These are phyloP conservation scores for Drosophila infuscata DNA, from an alignment of 2,888 invertebrate species.

Conservation along the genomic window DNA sequence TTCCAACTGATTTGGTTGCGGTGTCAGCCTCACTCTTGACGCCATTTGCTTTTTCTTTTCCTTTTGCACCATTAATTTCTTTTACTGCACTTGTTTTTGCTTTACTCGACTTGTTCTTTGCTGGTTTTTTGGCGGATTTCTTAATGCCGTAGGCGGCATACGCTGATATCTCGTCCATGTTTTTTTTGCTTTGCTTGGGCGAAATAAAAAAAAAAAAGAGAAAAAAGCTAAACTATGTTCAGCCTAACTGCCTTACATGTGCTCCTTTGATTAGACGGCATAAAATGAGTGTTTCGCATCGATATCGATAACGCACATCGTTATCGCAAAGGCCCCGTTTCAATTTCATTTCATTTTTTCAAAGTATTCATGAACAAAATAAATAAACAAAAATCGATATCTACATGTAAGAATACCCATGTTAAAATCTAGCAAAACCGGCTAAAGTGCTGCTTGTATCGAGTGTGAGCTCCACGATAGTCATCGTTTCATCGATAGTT, in stretches of 20 bases:
- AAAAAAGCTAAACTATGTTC: neutral
- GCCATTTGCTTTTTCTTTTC: neutral
- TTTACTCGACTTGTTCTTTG: neutral
- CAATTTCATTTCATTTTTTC: too few species aligned
- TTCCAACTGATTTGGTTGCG: neutral
- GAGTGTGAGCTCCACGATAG: neutral
- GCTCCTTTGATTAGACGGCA: neutral
- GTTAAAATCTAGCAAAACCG: neutral
- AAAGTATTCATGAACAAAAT: too few species aligned
- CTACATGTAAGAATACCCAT: neutral
- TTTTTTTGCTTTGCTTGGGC: neutral
- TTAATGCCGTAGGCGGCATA: conserved; percentile 16
- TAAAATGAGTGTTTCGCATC: neutral
- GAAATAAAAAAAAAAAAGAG: neutral
- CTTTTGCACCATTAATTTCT: neutral
- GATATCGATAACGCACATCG: neutral
- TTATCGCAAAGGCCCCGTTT: neutral
- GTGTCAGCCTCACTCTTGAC: neutral
- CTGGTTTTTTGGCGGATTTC: neutral
- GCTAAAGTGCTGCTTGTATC: neutral
- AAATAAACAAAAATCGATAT: neutral
- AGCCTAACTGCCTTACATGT: neutral
- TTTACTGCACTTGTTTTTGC: neutral
- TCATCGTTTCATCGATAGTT: neutral
- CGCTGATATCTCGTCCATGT: conserved; percentile 34